Base-by-base conservation (phyloP, 2,797 vertebrate species). In the Myotis planiceps region DNA sequence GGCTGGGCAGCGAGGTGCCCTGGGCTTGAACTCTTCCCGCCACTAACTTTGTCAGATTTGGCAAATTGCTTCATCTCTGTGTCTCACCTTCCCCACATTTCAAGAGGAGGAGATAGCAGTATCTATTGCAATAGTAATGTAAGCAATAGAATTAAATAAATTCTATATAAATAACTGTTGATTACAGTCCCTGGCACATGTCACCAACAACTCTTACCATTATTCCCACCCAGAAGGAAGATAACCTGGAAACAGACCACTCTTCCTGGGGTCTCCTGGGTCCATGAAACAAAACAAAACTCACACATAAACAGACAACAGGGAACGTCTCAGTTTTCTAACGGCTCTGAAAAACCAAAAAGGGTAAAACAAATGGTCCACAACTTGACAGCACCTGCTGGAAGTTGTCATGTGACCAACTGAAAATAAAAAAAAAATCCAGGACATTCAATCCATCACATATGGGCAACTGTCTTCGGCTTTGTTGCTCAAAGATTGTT, bases 351-450 rank as follows among this genome's bases (percentile, higher is more conserved):
- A 39, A 34, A 76, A 71, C 8, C 8, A 93, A 90, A 92, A 0
- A 88, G 5, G 12, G 45, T 92, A 94, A 95, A 49, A 37, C 15
- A 80, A 42, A 68, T 0, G n/a, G 15, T 25, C 2, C 25, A 81
- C 32, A 60, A 9, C 82, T 60, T 51, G 13, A 83, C 10, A 79
- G 16, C 2, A 23, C 9, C 5, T n/a, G 37, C 16, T 58, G 14
- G 47, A 68, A 10, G 4, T 16, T 74, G 13, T 19, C n/a, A 74
- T 3, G 10, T 13, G 12, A 49, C 1, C 4, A 81, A 91, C 0
- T 34, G 23, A 92, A 82, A 72, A 79, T 60, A 14, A 42, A 80
- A 74, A 42, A 80, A 74, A 92, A 21, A 42, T 81, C 42, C 13
- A 75, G 25, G 19, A 58, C 7, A 74, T 69, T 84, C 23, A 69